Base-by-base conservation (phyloP, 2,888 invertebrate species). In the Beris chalybata region DNA sequence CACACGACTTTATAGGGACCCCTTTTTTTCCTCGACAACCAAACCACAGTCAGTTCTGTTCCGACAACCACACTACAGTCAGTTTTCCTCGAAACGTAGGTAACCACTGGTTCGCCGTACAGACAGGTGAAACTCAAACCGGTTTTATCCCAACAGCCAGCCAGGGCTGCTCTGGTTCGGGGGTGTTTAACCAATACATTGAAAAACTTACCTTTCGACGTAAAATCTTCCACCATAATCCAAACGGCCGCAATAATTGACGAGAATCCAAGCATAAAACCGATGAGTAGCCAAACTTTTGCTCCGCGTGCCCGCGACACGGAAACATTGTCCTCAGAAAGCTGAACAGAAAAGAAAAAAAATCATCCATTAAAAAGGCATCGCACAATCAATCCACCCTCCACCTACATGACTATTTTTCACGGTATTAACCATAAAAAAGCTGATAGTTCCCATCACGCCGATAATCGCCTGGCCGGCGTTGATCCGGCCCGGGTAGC, bases 341-440 rank as follows among this genome's bases (percentile, higher is more conserved):
- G 45, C 69, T 69, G 32, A 13, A 44, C 47, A 48, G 9, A 13
- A 31, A 1, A 48, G 50, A 15, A 12, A 43, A 53, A 58, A 22
- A 12, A 29, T 5, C 5, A 3, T 54, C 31, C n/a, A 30, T 31
- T n/a, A 2, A 50, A 7, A 11, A 13, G 13, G 7, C 50, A 13
- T 2, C 13, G 4, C 13, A 52, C 6, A 22, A 4, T 31, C 30
- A 9, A 5, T 30, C 22, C 11, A 12, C 50, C 15, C 9, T 50
- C 6, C 30, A 66, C 76, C 75, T 75, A 80, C 92, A 85, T 96
- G 95, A 64, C 94, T 92, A 83, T 97, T 97, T 9, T 96, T 93
- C 0, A 99, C 95, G 1, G 94, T 90, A 81, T 99, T 99, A 44
- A 99, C 92, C 97, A 99, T 97, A 72, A 98, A 87, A 68, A 99